Percentiles rank a stretch among this genome's conserved stretches.
phyloP scores from a whole-genome alignment of 2,888 invertebrate genomes.

The Trisateles emortualis region DNA sequence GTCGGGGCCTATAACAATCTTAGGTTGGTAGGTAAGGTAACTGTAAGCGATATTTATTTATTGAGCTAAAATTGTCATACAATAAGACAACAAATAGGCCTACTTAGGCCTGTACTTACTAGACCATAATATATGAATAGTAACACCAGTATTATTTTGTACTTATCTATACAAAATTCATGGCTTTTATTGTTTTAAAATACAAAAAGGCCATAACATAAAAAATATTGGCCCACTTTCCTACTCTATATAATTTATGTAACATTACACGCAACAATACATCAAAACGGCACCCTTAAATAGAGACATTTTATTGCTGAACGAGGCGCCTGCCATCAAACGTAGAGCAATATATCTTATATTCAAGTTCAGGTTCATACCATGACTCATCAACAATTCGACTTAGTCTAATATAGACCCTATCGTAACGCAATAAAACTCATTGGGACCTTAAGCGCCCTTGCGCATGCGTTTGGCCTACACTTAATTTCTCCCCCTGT shows the following conservation, averaged over 20 bases:
- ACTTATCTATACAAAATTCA: too few species aligned
- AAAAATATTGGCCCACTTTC: too few species aligned
- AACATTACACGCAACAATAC: background rate
- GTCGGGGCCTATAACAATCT: too few species aligned
- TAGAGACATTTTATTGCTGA: background rate
- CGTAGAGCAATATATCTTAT: constrained; percentile 15
- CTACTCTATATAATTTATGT: background rate
- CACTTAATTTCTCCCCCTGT: constrained; percentile 24
- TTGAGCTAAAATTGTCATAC: too few species aligned
- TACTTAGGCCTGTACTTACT: too few species aligned
- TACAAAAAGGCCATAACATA: too few species aligned
- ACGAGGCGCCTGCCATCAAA: constrained; percentile 17
- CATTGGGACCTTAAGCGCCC: constrained; percentile 14
- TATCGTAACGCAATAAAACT: fast-evolving
- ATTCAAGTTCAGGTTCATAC: constrained; percentile 27
- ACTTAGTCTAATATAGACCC: constrained; percentile 5
- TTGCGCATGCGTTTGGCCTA: constrained; percentile 39
- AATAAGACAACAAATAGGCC: too few species aligned
- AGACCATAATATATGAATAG: too few species aligned
- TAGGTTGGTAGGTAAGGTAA: too few species aligned
- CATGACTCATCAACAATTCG: constrained; percentile 11
- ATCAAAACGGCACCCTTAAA: background rate
- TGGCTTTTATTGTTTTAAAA: too few species aligned
- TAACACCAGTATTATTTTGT: too few species aligned
- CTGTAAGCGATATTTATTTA: too few species aligned